Evolutionary conservation across 2,888 invertebrate species (phyloP).

Genomic region (Xiphydria camelus): DNA sequence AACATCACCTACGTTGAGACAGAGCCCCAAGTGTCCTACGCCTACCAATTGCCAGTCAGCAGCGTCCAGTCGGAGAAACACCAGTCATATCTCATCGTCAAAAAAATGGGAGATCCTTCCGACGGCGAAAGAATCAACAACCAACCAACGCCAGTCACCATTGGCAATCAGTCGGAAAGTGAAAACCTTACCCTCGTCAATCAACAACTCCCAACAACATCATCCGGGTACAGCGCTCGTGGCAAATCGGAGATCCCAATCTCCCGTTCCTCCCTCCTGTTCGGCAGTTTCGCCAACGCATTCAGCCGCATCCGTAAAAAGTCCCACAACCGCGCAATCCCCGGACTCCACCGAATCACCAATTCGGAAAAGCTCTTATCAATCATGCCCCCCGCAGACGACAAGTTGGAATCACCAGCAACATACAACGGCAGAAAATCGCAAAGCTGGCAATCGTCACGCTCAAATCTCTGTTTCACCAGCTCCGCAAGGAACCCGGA

Average conservation of each 20-base stretch:
- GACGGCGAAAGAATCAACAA: conserved; percentile 4
- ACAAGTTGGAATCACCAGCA: conserved; percentile 14
- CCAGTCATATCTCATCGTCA: conserved; percentile 46
- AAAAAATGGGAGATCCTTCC: conserved; percentile 39
- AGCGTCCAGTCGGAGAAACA: conserved; percentile 32
- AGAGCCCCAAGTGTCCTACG: conserved; percentile 33
- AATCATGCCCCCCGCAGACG: conserved; percentile 28
- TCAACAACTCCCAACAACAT: conserved; percentile 33
- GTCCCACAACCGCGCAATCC: conserved; percentile 33
- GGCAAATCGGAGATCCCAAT: conserved; percentile 26
- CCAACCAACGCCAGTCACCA: neutral
- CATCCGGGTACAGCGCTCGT: conserved; percentile 28
- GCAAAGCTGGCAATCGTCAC: conserved; percentile 16
- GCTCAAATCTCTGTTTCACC: conserved; percentile 15
- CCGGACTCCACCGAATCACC: conserved; percentile 40
- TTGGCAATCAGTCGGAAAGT: conserved; percentile 20
- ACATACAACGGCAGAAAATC: conserved; percentile 28
- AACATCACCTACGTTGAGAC: conserved; percentile 36
- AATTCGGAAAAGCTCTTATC: conserved; percentile 26
- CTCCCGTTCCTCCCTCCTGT: conserved; percentile 21
- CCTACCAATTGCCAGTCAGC: conserved; percentile 33
- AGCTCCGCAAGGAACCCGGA: conserved; percentile 7
- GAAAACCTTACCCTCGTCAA: conserved; percentile 29
- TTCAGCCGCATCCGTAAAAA: conserved; percentile 32
- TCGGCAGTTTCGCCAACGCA: conserved; percentile 29